A percentile compares a stretch with the other conserved stretches of the same genome.
These are phyloP conservation scores for Salarias fasciatus DNA, from an alignment of 2,797 vertebrate species.

Conservation along the genomic window DNA sequence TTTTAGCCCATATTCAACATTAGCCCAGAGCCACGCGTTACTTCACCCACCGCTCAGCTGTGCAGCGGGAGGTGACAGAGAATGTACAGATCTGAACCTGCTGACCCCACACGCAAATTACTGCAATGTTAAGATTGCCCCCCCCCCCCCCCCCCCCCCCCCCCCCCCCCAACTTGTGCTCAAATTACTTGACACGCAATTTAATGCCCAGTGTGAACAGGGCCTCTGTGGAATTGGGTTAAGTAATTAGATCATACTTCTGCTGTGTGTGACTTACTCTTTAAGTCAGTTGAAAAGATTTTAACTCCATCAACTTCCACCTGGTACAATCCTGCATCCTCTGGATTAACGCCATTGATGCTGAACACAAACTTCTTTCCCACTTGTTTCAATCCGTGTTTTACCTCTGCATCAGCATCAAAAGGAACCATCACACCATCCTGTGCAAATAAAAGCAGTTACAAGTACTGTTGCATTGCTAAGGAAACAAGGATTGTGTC, in stretches of 20 bases:
- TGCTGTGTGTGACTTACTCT: constrained; percentile 72
- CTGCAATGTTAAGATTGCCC: too few relatives aligned
- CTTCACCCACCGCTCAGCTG: too few relatives aligned
- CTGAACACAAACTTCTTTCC: constrained; percentile 86
- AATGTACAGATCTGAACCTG: too few relatives aligned
- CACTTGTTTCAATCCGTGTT: constrained; percentile 81
- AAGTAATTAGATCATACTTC: background rate
- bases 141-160: too few relatives aligned
- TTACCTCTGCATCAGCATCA: constrained; percentile 73
- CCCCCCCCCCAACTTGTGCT: too few relatives aligned
- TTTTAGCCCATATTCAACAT: too few relatives aligned
- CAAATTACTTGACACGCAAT: too few relatives aligned
- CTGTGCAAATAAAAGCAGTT: constrained; percentile 65
- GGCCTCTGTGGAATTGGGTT: background rate
- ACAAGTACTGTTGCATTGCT: background rate
- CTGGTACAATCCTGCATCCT: constrained; percentile 91
- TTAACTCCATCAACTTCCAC: constrained; percentile 87
- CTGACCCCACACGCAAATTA: too few relatives aligned
- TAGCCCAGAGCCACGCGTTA: too few relatives aligned
- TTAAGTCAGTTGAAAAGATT: constrained; percentile 89
- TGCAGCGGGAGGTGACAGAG: too few relatives aligned
- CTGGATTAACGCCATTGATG: constrained; percentile 82
- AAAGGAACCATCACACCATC: constrained; percentile 87
- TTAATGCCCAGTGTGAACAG: too few relatives aligned
- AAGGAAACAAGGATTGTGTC: background rate